phyloP scores from a whole-genome alignment of 2,888 invertebrate genomes.

The Netelia inedita region DNA sequence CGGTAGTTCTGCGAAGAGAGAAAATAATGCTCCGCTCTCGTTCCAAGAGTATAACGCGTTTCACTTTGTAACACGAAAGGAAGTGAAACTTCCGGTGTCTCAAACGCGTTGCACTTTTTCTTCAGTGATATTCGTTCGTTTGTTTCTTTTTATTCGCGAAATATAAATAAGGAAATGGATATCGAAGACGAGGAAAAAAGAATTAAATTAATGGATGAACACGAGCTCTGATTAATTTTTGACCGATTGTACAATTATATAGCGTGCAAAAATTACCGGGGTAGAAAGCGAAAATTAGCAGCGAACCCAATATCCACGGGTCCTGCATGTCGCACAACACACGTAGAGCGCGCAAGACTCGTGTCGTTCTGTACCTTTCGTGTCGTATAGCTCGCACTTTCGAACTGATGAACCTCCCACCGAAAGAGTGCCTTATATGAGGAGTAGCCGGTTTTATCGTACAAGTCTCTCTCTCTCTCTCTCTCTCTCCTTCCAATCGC shows the following conservation, averaged over 20 bases:
- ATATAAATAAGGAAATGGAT: not conserved
- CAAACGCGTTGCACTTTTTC: conserved; percentile 58
- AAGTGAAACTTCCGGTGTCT: conserved; percentile 78
- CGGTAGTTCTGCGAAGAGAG: conserved; percentile 40
- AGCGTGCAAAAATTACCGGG: conserved; percentile 74
- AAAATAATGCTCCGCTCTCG: conserved; percentile 63
- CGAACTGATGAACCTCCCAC: conserved; percentile 81
- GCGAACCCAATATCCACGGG: conserved; percentile 71
- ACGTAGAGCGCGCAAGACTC: conserved; percentile 48
- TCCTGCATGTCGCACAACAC: conserved; percentile 74
- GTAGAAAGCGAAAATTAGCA: conserved; percentile 70
- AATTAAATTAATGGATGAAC: not conserved
- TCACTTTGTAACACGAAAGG: conserved; percentile 76
- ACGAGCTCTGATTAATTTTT: not conserved
- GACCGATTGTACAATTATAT: conserved; percentile 1
- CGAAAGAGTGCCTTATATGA: conserved; percentile 79
- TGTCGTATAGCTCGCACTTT: conserved; percentile 80
- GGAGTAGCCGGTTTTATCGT: conserved; percentile 66
- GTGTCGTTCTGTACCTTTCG: conserved; percentile 69
- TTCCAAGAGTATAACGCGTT: conserved; percentile 68
- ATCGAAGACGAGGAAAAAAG: not conserved
- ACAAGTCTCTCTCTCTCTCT: conserved; percentile 47
- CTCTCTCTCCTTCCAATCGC: conserved; percentile 70
- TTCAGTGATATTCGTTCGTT: conserved; percentile 18
- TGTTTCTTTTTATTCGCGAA: conserved; percentile 9